Conservation (phyloP, 2,888 invertebrate genomes). For the Latheticus oryzae region DNA sequence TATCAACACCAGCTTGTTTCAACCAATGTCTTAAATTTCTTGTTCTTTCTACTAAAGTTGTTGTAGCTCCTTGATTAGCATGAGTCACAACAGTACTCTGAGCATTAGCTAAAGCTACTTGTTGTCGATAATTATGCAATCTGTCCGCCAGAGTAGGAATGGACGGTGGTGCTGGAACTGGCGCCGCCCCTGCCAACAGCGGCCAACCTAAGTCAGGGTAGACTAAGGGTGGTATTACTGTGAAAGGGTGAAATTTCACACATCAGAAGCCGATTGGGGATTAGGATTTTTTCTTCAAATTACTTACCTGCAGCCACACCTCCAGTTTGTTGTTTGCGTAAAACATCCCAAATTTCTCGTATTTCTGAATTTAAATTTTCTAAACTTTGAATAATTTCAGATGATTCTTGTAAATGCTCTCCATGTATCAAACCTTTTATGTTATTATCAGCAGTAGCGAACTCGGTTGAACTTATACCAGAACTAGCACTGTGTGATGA, state of each 20-base stretch:
- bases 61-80: conserved; percentile 68
- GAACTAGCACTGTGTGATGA: conserved; percentile 73
- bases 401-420: conserved; percentile 73
- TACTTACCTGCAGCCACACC: conserved; percentile 64
- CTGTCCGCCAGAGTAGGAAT: conserved; percentile 68
- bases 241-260: conserved; percentile 30
- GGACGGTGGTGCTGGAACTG: conserved; percentile 61
- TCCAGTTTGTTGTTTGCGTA: conserved; percentile 72
- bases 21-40: conserved; percentile 76
- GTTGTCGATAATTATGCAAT: conserved; percentile 69
- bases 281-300: neutral
- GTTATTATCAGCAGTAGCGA: conserved; percentile 69
- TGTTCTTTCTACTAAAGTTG: conserved; percentile 74
- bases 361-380: conserved; percentile 79
- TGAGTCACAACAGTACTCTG: conserved; percentile 66
- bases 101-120: conserved; percentile 67
- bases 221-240: conserved; percentile 66
- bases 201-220: conserved; percentile 71
- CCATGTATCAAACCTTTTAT: conserved; percentile 51
- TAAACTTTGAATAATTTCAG: conserved; percentile 76
- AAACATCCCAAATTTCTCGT: conserved; percentile 76
- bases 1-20: conserved; percentile 66
- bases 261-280: conserved; percentile 30
- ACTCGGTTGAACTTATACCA: conserved; percentile 76
- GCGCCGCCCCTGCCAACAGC: conserved; percentile 49